Percentiles rank a stretch among this genome's conserved stretches.
Evolutionary conservation across 2,113 vertebrate genomes (phyloP).

Genomic region (Tricholaema leucomelas): DNA sequence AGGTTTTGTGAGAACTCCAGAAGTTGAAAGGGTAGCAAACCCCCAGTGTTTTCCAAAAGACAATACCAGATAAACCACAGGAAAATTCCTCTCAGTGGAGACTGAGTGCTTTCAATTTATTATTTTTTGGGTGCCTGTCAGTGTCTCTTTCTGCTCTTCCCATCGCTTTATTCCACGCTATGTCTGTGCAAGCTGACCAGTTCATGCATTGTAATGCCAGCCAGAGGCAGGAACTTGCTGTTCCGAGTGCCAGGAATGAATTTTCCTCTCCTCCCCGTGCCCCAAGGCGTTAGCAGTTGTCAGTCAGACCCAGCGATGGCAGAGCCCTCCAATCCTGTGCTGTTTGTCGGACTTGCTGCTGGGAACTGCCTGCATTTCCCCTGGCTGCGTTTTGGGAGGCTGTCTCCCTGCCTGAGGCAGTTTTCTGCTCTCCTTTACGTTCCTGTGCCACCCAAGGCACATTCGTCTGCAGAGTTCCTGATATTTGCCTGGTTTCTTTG

Average conservation of each 20-base stretch:
- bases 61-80: slow-evolving; percentile 50
- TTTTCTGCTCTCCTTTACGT: background rate
- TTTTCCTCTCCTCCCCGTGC: background rate
- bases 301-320: background rate
- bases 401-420: background rate
- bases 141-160: background rate
- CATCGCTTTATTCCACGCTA: background rate
- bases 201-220: background rate
- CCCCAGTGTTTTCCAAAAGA: slow-evolving; percentile 45
- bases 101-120: background rate
- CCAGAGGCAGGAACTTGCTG: background rate
- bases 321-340: background rate
- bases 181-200: background rate
- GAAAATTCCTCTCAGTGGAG: slow-evolving; percentile 26
- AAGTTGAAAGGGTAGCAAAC: slow-evolving; percentile 57
- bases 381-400: background rate
- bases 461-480: background rate
- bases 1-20: slow-evolving; percentile 59
- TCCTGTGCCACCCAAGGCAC: background rate
- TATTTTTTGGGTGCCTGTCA: background rate
- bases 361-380: background rate
- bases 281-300: background rate
- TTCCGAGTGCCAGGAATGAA: background rate
- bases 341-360: background rate
- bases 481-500: background rate